phyloP scores from a whole-genome alignment of 2,888 invertebrate genomes.

The Alentia gelatinosa region DNA sequence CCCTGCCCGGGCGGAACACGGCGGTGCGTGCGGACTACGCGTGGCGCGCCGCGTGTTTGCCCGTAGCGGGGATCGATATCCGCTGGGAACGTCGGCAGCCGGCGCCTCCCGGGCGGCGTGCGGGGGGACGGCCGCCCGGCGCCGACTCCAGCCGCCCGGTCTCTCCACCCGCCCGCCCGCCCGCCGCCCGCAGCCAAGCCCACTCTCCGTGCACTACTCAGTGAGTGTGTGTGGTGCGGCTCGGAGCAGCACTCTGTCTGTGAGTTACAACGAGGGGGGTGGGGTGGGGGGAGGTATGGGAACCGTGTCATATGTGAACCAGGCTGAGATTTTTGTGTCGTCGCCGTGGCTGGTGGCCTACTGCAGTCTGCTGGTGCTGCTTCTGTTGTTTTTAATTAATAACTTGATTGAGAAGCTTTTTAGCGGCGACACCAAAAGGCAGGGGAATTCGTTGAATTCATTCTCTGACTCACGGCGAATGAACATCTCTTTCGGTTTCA shows the following conservation, averaged over 20 bases:
- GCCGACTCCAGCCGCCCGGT: neutral
- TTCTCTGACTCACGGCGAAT: neutral
- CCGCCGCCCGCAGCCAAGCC: neutral
- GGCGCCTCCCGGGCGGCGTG: neutral
- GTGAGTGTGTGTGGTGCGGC: neutral
- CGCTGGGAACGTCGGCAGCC: neutral
- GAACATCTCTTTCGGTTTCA: too few relatives aligned
- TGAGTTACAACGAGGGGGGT: too few relatives aligned
- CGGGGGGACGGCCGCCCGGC: neutral
- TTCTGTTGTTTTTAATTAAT: neutral
- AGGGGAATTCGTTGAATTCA: neutral
- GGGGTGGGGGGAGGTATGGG: neutral
- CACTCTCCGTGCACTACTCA: neutral
- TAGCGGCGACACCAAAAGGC: neutral
- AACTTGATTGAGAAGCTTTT: conserved; percentile 6
- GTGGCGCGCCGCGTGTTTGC: neutral
- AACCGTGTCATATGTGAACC: neutral
- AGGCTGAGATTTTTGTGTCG: neutral
- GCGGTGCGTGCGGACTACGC: neutral
- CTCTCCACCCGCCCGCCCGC: neutral
- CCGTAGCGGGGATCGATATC: neutral
- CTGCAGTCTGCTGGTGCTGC: neutral
- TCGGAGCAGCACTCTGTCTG: neutral
- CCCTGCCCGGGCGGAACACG: neutral
- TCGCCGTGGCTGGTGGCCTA: neutral